Evolutionary conservation across 1,140 invertebrate species (phyloP).

Genomic region (Aphelinus certus): DNA sequence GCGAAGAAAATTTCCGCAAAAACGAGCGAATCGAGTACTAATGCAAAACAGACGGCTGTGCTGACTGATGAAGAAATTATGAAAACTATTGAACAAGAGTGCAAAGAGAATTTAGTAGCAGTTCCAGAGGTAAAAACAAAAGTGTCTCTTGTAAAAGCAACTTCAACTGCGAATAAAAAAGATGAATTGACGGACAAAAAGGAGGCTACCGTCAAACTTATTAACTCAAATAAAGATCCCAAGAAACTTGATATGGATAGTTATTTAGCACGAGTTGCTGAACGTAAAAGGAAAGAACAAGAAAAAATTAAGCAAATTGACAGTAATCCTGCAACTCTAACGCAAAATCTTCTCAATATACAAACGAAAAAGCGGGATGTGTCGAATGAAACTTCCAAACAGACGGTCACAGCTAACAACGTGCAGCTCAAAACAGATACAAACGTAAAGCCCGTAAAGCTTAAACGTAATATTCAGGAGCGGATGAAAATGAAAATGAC

Average conservation of each 20-base stretch:
- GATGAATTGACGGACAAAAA: conserved; percentile 6
- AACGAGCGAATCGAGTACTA: not conserved
- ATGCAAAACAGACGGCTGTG: not conserved
- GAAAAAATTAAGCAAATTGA: conserved; percentile 41
- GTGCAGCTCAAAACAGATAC: not conserved
- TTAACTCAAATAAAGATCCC: conserved; percentile 42
- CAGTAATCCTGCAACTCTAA: conserved; percentile 47
- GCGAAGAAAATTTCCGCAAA: too few species aligned
- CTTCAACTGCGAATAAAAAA: not conserved
- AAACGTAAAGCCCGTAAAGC: conserved; percentile 30
- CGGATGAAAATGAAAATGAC: not conserved
- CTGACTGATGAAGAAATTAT: conserved; percentile 12
- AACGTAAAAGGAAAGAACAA: conserved; percentile 50
- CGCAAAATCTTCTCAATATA: conserved; percentile 50
- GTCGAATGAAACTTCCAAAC: not conserved
- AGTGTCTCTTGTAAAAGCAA: not conserved
- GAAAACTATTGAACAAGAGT: conserved; percentile 33
- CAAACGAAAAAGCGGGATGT: conserved; percentile 41
- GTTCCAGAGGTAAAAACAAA: not conserved
- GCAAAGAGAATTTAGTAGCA: conserved; percentile 23
- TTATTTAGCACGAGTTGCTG: conserved; percentile 55
- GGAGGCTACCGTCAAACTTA: conserved; percentile 21
- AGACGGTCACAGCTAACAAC: not conserved
- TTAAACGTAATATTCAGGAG: conserved; percentile 3
- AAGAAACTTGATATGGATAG: conserved; percentile 59